These are phyloP conservation scores for Oeneis ivallda DNA, from an alignment of 2,888 invertebrate species.

Conservation along the genomic window DNA sequence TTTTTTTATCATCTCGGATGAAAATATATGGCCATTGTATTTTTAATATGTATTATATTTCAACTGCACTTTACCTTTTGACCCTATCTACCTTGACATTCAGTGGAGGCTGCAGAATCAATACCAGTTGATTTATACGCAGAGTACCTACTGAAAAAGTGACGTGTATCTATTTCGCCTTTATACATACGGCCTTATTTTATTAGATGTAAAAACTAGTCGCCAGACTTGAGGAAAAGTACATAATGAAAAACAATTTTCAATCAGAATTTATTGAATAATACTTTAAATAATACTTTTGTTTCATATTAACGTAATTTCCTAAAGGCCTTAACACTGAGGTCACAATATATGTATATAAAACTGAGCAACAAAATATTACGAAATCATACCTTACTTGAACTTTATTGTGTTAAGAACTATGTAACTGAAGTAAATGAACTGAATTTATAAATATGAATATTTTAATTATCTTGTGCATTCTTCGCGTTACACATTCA, in stretches of 20 bases:
- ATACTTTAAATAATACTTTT: constrained; percentile 25
- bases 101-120: constrained; percentile 14
- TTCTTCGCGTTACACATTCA: constrained; percentile 14
- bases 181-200: constrained; percentile 10
- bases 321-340: constrained; percentile 58
- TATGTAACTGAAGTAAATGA: constrained; percentile 29
- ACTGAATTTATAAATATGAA: constrained; percentile 30
- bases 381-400: constrained; percentile 55
- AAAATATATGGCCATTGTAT: not conserved
- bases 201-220: constrained; percentile 6
- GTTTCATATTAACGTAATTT: constrained; percentile 40
- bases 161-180: not conserved
- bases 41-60: not conserved
- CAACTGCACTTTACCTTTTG: constrained; percentile 10
- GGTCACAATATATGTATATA: constrained; percentile 70
- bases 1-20: too few relatives aligned
- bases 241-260: constrained; percentile 3
- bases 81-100: constrained; percentile 23
- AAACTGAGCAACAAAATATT: constrained; percentile 59
- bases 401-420: constrained; percentile 51
- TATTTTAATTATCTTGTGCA: constrained; percentile 22
- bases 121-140: not conserved
- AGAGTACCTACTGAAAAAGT: not conserved
- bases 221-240: not conserved
- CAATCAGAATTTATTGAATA: constrained; percentile 22